A percentile compares a stretch with the other conserved stretches of the same genome.
These are phyloP conservation scores for Spongilla lacustris DNA, from an alignment of 37 sponge, comb jelly and placozoan genomes.

Conservation along the genomic window DNA sequence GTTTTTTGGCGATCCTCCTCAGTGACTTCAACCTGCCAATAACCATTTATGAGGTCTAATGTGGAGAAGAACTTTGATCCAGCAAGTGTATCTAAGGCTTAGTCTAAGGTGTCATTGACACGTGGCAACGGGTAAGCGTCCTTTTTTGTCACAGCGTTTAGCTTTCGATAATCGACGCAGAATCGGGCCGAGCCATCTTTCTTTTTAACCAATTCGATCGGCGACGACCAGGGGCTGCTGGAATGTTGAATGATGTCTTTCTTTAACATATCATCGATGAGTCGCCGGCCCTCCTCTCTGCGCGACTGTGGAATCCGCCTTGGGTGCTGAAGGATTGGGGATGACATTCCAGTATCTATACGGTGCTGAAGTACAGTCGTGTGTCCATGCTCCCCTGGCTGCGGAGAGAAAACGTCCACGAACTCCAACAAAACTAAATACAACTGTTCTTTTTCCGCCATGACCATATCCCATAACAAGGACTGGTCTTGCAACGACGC, in stretches of 20 bases:
- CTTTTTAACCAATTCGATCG: constrained; percentile 54
- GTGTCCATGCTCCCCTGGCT: constrained; percentile 12
- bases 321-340: constrained; percentile 28
- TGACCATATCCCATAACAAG: no score
- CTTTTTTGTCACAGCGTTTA: constrained; percentile 58
- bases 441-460: constrained; percentile 1
- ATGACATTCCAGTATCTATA: constrained; percentile 40
- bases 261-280: constrained; percentile 51
- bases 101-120: no score
- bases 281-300: constrained; percentile 3
- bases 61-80: constrained; percentile 32
- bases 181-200: constrained; percentile 52
- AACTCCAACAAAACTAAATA: constrained; percentile 13
- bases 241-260: constrained; percentile 40
- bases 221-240: constrained; percentile 53
- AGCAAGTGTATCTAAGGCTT: no score
- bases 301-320: constrained; percentile 46
- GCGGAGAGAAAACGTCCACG: constrained; percentile 30
- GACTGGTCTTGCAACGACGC: no score
- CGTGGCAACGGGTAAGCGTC: constrained; percentile 69
- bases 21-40: constrained; percentile 39
- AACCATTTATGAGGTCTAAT: constrained; percentile 38
- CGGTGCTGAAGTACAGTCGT: constrained; percentile 5
- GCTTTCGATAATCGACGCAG: constrained; percentile 65
- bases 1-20: constrained; percentile 33